Percentiles rank a stretch among this genome's conserved stretches.
phyloP scores from a whole-genome alignment of 2,113 vertebrate genomes.

The Oncorhynchus kisutch region DNA sequence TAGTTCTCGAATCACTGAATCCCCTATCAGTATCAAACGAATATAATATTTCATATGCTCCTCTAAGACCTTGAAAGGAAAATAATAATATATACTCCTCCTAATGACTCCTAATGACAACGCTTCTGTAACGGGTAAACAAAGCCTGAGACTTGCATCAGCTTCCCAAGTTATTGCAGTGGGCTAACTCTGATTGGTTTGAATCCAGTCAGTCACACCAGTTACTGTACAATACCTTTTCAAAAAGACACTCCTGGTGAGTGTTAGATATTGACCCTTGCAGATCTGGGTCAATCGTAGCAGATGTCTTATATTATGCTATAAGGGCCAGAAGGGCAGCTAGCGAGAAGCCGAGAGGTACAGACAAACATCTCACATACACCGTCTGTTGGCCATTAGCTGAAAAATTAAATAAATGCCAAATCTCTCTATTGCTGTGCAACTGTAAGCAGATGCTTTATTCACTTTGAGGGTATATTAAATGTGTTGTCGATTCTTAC shows the following conservation, averaged over 20 bases:
- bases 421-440: slow-evolving; percentile 2
- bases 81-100: neutral
- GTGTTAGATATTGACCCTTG: neutral
- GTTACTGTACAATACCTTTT: neutral
- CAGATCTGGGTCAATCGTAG: slow-evolving; percentile 11
- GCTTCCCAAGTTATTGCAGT: slow-evolving; percentile 10
- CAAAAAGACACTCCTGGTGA: neutral
- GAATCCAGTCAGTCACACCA: neutral
- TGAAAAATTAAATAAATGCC: slow-evolving; percentile 15
- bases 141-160: too few species aligned
- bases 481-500: slow-evolving; percentile 11
- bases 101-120: too few species aligned
- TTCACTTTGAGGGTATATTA: slow-evolving; percentile 4
- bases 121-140: neutral
- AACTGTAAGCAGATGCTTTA: slow-evolving; percentile 8
- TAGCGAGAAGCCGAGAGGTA: neutral
- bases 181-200: neutral
- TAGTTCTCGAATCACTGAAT: neutral
- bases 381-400: neutral
- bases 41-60: slow-evolving; percentile 43
- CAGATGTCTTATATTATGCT: slow-evolving; percentile 3
- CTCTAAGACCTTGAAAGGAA: slow-evolving; percentile 40
- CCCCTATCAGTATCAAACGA: slow-evolving; percentile 14
- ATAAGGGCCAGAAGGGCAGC: slow-evolving; percentile 7
- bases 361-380: neutral